Conservation (phyloP, 2,113 vertebrate genomes). For the Myiopsitta monachus region DNA sequence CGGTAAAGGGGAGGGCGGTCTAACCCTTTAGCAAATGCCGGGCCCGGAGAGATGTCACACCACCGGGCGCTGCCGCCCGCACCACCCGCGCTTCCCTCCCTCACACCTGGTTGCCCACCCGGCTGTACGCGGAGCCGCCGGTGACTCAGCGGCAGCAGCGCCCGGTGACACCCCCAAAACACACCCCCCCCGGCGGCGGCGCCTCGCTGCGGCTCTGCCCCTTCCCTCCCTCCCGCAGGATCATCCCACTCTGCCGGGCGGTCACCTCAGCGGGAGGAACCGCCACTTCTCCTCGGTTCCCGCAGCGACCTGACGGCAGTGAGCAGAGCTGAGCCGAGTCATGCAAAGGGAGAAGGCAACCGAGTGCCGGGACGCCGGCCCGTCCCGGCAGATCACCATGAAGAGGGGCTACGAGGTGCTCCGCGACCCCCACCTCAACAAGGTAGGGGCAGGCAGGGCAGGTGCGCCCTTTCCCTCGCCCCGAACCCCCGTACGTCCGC, state of each 20-base stretch:
- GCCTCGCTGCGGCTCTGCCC: constrained; percentile 5
- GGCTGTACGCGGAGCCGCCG: background rate
- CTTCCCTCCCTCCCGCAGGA: background rate
- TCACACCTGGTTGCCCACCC: background rate
- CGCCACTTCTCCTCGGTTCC: background rate
- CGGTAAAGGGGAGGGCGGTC: accelerated
- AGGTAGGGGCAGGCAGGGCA: constrained; percentile 71
- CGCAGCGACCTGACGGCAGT: constrained; percentile 1
- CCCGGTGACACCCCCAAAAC: background rate
- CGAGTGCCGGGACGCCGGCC: background rate
- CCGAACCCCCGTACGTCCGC: background rate
- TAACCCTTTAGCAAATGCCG: background rate
- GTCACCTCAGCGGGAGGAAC: constrained; percentile 52
- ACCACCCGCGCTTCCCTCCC: too few relatives aligned
- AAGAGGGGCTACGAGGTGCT: constrained; percentile 85
- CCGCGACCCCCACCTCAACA: constrained; percentile 85
- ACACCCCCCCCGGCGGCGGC: background rate
- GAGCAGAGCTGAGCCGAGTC: background rate
- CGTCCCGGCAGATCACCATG: constrained; percentile 69
- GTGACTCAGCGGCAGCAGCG: constrained; percentile 34
- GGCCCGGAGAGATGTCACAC: background rate
- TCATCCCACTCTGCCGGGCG: constrained; percentile 24
- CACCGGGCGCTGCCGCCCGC: background rate
- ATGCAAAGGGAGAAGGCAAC: constrained; percentile 21
- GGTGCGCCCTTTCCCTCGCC: background rate